Percentiles rank a stretch among this genome's conserved stretches.
Conservation (phyloP, 2,797 vertebrate genomes). For the Dipus sagitta region DNA sequence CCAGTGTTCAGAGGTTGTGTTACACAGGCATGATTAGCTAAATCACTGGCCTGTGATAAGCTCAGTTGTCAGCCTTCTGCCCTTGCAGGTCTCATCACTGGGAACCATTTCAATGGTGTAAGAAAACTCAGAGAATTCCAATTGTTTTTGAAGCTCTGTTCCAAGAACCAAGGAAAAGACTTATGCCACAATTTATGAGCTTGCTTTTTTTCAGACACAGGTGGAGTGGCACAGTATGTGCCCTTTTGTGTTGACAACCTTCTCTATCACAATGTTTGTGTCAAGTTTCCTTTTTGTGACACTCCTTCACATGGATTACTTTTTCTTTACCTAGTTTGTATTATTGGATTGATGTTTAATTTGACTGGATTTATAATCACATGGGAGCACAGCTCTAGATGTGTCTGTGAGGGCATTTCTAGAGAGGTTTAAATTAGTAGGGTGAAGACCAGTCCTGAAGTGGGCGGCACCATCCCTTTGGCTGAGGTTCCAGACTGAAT, state of each 20-base stretch:
- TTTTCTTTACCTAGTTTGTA: constrained; percentile 10
- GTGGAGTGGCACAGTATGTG: neutral
- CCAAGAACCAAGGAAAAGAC: neutral
- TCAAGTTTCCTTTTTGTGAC: neutral
- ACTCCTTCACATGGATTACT: neutral
- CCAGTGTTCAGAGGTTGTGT: neutral
- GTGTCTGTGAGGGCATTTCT: neutral
- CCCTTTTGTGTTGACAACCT: neutral
- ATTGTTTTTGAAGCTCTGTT: neutral
- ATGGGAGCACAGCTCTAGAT: neutral
- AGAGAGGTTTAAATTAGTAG: neutral
- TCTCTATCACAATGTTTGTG: neutral
- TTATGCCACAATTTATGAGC: neutral
- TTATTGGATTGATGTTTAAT: neutral
- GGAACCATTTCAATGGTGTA: neutral
- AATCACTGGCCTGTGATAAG: neutral
- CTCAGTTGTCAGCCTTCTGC: neutral
- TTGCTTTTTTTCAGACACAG: neutral
- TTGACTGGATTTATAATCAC: neutral
- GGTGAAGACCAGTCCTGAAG: neutral
- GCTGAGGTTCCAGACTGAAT: neutral
- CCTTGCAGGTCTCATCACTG: neutral
- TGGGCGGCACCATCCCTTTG: neutral
- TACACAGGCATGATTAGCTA: neutral
- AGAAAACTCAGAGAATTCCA: neutral